Conservation (phyloP, 64 coral and sea anemone species). For the Exaiptasia diaphana region DNA sequence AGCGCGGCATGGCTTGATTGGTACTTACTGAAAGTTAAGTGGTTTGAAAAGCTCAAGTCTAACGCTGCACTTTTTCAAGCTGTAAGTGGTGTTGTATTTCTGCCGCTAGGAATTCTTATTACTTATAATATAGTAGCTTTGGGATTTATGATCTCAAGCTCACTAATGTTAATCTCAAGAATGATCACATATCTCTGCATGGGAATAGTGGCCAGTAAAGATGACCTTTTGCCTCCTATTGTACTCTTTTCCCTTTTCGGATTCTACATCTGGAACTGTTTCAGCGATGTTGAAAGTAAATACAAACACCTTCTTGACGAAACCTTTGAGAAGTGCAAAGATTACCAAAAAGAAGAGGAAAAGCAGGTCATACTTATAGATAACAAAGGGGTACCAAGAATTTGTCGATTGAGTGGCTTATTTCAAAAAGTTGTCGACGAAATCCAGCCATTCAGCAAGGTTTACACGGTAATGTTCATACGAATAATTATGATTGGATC, state of each 20-base stretch:
- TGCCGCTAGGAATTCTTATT: no score
- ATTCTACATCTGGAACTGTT: neutral
- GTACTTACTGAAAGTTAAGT: neutral
- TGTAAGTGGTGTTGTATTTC: no score
- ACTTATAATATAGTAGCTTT: neutral
- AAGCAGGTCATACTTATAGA: neutral
- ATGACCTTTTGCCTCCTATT: neutral
- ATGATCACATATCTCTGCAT: neutral
- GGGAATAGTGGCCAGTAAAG: neutral
- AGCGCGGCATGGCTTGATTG: neutral
- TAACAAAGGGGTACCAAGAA: neutral
- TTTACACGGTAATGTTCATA: neutral
- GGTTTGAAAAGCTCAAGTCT: no score
- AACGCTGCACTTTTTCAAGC: no score
- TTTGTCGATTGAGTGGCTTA: neutral
- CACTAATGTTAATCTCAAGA: neutral
- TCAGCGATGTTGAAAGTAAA: neutral
- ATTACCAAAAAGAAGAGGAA: neutral
- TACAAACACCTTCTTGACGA: neutral
- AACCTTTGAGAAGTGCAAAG: slow-evolving; percentile 1
- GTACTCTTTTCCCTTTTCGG: neutral
- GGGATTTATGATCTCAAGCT: neutral
- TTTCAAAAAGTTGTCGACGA: neutral
- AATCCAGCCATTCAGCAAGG: neutral
- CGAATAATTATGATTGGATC: neutral